Evolutionary conservation across 2,888 invertebrate species (phyloP), one percentile per base, ranked within the genome.

Genomic region (Microdon myrmicae): DNA sequence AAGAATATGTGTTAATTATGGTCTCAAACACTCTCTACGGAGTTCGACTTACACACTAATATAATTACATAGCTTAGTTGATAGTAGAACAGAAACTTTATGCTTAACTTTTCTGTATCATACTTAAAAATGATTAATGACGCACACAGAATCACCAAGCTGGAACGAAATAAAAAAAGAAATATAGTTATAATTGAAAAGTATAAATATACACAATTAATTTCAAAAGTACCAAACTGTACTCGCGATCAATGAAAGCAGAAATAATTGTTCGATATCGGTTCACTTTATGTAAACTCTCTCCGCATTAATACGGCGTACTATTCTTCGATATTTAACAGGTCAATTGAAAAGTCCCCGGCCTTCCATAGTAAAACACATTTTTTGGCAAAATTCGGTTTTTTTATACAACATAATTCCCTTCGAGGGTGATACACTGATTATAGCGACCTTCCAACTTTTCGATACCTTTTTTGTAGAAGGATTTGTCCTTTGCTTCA

Each of bases 51-150:
- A 80, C 80, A 76, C 71, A 76, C 70, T 71, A 80, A 73, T 72
- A 80, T 77, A 69, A 74, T 69, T 71, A 78, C 71, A 69, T 80
- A 80, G 67, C 79, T 76, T 71, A 80, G 72, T 72, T 78, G 76
- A 71, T 79, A 79, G 71, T 76, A 79, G 73, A 78, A 80, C 68
- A 80, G 74, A 69, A 80, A 71, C 71, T 79, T 74, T 64, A 79
- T 70, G 71, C 79, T 78, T 72, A 78, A 72, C 68, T 75, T 70
- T 68, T 72, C 70, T 67, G 73, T 75, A 69, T 80, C 73, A 68
- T 79, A 80, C 58, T 77, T 72, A 68, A 79, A 75, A 56, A 76
- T 67, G 67, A 76, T 68, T 68, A 80, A 70, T 55, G 78, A 76
- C 47, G 75, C 71, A 68, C 75, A 72, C 49, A 80, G 74, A 69